phyloP scores from a whole-genome alignment of 37 sponge, comb jelly and placozoan species.

The Spongia lamella region DNA sequence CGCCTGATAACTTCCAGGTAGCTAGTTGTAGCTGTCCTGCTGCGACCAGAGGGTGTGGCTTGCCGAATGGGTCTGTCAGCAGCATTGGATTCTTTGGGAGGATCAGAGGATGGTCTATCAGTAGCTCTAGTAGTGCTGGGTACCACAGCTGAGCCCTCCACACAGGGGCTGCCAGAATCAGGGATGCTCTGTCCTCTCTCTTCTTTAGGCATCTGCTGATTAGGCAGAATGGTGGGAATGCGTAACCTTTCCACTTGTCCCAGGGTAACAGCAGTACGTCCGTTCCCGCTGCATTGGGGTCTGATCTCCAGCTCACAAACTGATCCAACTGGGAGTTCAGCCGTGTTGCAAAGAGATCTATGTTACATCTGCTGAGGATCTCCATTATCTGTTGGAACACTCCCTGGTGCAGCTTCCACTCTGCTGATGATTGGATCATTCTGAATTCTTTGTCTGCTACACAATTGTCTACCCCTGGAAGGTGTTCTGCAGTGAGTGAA shows the following conservation, averaged over 20 bases:
- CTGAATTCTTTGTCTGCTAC: conserved; percentile 34
- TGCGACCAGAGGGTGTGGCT: too few relatives aligned
- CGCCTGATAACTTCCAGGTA: too few relatives aligned
- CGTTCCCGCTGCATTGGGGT: background rate
- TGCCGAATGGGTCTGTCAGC: too few relatives aligned
- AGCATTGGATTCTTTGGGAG: too few relatives aligned
- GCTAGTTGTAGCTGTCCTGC: too few relatives aligned
- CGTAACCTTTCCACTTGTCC: background rate
- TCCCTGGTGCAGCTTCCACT: conserved; percentile 15
- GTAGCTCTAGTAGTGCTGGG: too few relatives aligned
- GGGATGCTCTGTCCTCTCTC: background rate
- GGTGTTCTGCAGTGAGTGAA: conserved; percentile 24
- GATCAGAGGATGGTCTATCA: too few relatives aligned
- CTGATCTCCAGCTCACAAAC: conserved; percentile 23
- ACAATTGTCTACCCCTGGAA: conserved; percentile 24
- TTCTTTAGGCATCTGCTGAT: conserved; percentile 11
- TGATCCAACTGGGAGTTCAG: conserved; percentile 11
- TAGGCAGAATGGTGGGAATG: conserved; percentile 33
- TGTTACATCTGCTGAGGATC: background rate
- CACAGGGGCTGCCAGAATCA: too few relatives aligned
- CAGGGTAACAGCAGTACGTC: conserved; percentile 8
- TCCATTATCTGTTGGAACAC: conserved; percentile 15
- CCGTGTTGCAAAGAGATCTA: conserved; percentile 32
- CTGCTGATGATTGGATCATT: background rate
- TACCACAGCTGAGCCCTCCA: too few relatives aligned